Percentiles rank a stretch among this genome's conserved stretches.
These are phyloP conservation scores for Porphyrio hochstetteri DNA, from an alignment of 2,113 vertebrate species.

Conservation along the genomic window DNA sequence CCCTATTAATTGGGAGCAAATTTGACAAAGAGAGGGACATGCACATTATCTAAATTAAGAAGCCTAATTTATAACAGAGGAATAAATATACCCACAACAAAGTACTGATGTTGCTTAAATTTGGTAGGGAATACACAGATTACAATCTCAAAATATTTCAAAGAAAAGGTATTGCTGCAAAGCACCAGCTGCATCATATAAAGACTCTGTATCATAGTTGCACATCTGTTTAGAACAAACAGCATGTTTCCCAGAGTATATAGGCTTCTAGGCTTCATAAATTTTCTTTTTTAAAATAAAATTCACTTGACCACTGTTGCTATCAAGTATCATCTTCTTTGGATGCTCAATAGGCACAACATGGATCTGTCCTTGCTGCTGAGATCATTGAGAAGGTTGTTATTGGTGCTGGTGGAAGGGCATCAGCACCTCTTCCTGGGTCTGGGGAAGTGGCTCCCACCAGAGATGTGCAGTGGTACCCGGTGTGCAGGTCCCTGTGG, in stretches of 20 bases:
- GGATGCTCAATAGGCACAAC: not conserved
- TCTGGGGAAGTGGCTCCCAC: not conserved
- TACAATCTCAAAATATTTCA: not conserved
- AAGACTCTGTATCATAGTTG: not conserved
- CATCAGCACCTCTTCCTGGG: not conserved
- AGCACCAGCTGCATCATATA: not conserved
- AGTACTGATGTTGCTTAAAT: not conserved
- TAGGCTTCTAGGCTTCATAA: not conserved
- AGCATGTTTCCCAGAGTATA: not conserved
- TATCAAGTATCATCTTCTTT: not conserved
- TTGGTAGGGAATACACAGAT: not conserved
- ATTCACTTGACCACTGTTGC: not conserved
- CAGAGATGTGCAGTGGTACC: not conserved
- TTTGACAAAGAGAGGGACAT: not conserved
- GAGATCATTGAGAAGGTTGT: not conserved
- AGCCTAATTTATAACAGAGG: not conserved
- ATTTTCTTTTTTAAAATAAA: not conserved
- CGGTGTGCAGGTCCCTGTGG: rapidly evolving
- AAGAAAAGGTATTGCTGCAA: not conserved
- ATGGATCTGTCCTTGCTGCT: not conserved
- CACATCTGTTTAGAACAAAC: not conserved
- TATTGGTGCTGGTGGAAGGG: rapidly evolving
- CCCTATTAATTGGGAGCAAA: conserved; percentile 35
- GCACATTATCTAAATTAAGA: conserved; percentile 6
- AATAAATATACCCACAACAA: not conserved